Evolutionary conservation across 1,140 invertebrate species (phyloP).

Genomic region (Hylyphantes graminicola): DNA sequence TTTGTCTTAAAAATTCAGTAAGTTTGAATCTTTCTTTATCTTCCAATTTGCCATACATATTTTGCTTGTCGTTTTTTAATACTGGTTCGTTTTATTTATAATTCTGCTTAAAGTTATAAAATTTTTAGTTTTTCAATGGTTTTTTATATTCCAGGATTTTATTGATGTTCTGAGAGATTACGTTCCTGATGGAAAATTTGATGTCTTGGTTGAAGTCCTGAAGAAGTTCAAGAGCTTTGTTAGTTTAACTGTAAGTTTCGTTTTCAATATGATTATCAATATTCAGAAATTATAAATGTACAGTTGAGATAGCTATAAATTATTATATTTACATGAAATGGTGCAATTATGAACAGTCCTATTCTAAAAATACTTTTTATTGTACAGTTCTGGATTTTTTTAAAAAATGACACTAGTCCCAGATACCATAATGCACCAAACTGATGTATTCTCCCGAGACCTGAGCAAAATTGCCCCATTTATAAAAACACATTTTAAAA

Average conservation of each 20-base stretch:
- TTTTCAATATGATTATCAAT: constrained; percentile 11
- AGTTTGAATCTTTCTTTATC: constrained; percentile 33
- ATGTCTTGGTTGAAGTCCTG: constrained; percentile 86
- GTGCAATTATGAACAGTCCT: not conserved
- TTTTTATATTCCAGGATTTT: constrained; percentile 72
- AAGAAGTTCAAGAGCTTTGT: constrained; percentile 97
- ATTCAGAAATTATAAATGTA: not conserved
- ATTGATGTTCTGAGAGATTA: constrained; percentile 79
- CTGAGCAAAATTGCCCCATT: no score
- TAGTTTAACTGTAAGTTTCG: constrained; percentile 87
- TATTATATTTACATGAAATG: not conserved
- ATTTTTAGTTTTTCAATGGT: no score
- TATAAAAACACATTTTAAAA: no score
- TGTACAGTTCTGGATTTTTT: not conserved
- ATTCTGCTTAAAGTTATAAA: no score
- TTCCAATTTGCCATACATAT: no score
- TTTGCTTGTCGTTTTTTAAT: no score
- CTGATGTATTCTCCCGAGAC: no score
- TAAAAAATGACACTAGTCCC: not conserved
- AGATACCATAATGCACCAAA: not conserved
- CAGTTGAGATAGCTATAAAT: not conserved
- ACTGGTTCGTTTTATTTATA: no score
- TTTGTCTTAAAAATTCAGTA: constrained; percentile 86
- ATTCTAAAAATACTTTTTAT: not conserved
- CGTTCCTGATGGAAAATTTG: constrained; percentile 82